Evolutionary conservation across 2,113 vertebrate genomes (phyloP), one percentile per base, ranked within the genome.

Genomic region (Passer domesticus): DNA sequence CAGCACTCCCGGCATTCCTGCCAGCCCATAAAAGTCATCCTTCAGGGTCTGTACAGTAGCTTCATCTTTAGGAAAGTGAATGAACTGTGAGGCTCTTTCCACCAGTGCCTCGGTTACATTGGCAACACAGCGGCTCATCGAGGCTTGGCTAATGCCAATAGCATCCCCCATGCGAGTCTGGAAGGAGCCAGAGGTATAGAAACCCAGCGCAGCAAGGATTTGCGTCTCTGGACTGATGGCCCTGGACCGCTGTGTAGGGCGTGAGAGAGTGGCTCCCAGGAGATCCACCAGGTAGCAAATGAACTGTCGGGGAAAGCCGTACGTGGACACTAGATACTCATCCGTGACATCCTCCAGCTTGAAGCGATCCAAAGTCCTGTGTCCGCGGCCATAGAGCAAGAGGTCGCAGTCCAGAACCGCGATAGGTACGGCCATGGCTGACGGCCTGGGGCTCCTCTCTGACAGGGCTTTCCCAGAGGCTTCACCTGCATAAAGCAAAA

Each of bases 201-300:
- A 99, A n/a, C 99, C 99, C 89, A 99, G n/a, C 0, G 99, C 99
- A 0, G 99, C 99, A 49, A 99, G 98, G 70, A 99, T 98, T 97
- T 99, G 99, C 3, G 99, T 99, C 92, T 99, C 99, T 1, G 99
- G 99, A 89, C 99, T 99, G 92, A 99, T 99, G 69, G 99, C 99
- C 87, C 99, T 98, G 60, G 99, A 99, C 43, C 99, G 97, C 95
- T 99, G 99, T 1, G 99, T 99, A 27, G 99, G 98, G 66, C 99
- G 98, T 49, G 98, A 98, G 47, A 99, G 98, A 44, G 97, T 98
- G 7, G 97, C 95, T 76, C 98, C 98, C 83, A 99, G 97, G 58
- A 99, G 97, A 53, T 99, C 99, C 91, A 99, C 99, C 93, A 99
- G 97, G 89, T 99, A 99, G 92, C 98, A 98, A 82, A 99, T 99